phyloP scores from a whole-genome alignment of 1,140 invertebrate genomes.

The Brachionus manjavacas region DNA sequence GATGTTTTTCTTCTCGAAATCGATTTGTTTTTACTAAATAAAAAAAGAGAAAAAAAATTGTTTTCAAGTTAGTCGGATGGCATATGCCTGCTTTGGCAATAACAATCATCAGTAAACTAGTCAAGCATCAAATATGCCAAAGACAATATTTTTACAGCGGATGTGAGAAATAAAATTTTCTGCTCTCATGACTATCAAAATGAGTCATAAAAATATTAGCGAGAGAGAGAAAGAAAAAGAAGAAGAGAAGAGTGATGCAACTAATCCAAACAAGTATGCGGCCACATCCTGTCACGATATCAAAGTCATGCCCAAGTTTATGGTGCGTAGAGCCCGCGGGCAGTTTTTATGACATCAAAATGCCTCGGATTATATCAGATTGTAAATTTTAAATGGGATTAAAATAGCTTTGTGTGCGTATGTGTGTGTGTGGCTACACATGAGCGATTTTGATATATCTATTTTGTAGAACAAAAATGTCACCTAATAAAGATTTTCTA shows the following conservation, averaged over 20 bases:
- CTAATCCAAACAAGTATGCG: background rate
- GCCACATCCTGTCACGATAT: background rate
- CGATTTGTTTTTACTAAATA: background rate
- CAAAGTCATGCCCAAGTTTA: background rate
- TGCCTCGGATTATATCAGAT: conserved; percentile 28
- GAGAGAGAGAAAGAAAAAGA: background rate
- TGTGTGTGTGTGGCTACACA: conserved; percentile 20
- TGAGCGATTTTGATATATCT: conserved; percentile 11
- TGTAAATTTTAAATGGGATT: conserved; percentile 26
- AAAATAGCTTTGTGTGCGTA: conserved; percentile 32
- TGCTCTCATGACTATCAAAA: background rate
- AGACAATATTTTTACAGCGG: background rate
- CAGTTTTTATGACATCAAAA: background rate
- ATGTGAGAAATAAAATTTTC: background rate
- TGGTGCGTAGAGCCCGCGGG: background rate
- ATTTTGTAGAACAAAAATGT: background rate
- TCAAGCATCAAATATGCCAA: background rate
- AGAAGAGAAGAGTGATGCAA: background rate
- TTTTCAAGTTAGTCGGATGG: background rate
- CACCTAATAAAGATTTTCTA: conserved; percentile 13
- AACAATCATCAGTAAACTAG: background rate
- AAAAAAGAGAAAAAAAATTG: background rate
- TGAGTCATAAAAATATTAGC: background rate
- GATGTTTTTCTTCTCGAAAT: conserved; percentile 12
- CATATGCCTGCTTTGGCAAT: background rate